Base-by-base conservation (phyloP, 2,113 vertebrate genomes). In the Tenrec ecaudatus region DNA sequence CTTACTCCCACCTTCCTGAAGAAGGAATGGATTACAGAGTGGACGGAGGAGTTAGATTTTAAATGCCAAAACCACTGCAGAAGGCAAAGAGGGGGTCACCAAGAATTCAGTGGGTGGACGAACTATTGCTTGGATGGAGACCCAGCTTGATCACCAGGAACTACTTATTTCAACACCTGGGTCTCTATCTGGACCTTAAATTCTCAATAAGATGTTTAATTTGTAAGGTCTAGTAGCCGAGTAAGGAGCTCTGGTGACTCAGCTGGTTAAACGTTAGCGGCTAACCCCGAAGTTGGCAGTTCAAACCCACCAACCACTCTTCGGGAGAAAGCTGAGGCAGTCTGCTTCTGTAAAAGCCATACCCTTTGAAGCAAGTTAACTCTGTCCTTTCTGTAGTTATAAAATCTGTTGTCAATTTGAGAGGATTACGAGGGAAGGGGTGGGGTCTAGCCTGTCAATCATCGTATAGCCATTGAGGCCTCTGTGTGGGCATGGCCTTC, bases 61-160 rank as follows among this genome's bases (percentile, higher is more conserved):
- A 86, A 90, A 90, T 81, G 57, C 8, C 88, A 69, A 69, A 4
- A n/a, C 29, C 27, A 80, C n/a, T 90, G 16, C 40, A 92, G 20
- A 86, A 83, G 33, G 36, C 66, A 81, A 94, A 83, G 47, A 89
- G 79, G 40, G n/a, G 11, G 36, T 92, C 43, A 3, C 17, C 47
- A 76, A 88, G 82, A 91, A 80, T 71, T 92, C 86, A 88, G 62
- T 82, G 60, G 86, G 60, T 80, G 83, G 7, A 58, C 83, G 66
- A 29, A 57, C 64, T 82, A 60, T 62, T 84, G 11, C 73, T 73
- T 83, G 78, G 78, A 57, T 68, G 92, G n/a, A 82, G 64, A 75
- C 71, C 94, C 73, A 92, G 82, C 40, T 22, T 93, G 57, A 88
- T 83, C 83, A 90, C n/a, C 90, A 93, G 93, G 89, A 96, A 71